These are phyloP conservation scores for Lepidurus couesii DNA, from an alignment of 1,140 invertebrate genomes.

Conservation along the genomic window DNA sequence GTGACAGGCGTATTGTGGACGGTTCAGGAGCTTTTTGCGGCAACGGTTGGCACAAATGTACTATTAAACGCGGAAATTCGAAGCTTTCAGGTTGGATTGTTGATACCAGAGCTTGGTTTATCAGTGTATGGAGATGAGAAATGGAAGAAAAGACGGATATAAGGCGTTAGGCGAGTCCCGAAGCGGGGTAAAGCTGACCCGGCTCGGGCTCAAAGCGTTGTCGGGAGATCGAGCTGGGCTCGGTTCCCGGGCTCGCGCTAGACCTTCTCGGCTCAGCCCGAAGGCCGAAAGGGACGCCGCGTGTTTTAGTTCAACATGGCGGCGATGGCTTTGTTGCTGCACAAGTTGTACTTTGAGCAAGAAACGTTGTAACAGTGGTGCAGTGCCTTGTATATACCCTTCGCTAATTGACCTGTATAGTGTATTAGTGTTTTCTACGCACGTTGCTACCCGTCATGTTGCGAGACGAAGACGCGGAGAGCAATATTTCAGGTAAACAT, in stretches of 20 bases:
- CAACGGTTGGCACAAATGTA: no score
- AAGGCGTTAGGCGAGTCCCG: not conserved
- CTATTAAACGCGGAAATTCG: no score
- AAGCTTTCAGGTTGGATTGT: no score
- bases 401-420: not conserved
- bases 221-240: no score
- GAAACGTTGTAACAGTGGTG: not conserved
- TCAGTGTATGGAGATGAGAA: no score
- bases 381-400: conserved; percentile 18
- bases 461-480: not conserved
- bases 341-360: conserved; percentile 10
- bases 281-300: conserved; percentile 17
- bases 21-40: not conserved
- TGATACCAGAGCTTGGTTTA: no score
- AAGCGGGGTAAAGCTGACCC: not conserved
- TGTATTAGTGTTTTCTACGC: not conserved
- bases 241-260: not conserved
- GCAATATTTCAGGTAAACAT: conserved; percentile 1
- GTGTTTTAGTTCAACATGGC: conserved; percentile 19
- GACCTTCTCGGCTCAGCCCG: not conserved
- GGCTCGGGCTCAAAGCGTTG: not conserved
- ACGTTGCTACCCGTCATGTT: not conserved
- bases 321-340: conserved; percentile 17
- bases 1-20: not conserved
- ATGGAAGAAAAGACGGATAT: not conserved